Conservation (phyloP, 2,113 vertebrate genomes). For the Lasiurus borealis region DNA sequence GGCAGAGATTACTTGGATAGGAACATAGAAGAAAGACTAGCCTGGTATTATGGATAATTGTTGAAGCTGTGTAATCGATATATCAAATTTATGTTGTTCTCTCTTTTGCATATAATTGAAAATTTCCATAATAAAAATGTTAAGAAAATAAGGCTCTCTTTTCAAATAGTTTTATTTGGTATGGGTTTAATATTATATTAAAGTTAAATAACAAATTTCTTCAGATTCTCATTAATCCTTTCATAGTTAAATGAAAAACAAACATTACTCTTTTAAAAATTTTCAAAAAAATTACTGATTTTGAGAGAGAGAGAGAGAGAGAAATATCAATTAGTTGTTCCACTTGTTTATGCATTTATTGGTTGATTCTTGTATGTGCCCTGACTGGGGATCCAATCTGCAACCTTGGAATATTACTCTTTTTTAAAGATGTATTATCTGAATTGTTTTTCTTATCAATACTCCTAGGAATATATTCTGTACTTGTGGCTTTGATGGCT, state of each 20-base stretch:
- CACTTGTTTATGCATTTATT: background rate
- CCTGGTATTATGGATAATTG: conserved; percentile 37
- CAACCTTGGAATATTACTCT: background rate
- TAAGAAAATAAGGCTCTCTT: conserved; percentile 16
- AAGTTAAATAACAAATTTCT: conserved; percentile 45
- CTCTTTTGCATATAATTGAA: background rate
- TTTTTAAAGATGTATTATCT: conserved; percentile 52
- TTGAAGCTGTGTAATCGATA: background rate
- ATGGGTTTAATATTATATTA: conserved; percentile 38
- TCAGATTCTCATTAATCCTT: conserved; percentile 53
- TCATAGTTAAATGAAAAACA: conserved; percentile 48
- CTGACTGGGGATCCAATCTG: background rate
- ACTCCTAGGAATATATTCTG: conserved; percentile 92
- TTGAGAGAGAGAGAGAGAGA: background rate
- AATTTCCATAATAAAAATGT: conserved; percentile 47
- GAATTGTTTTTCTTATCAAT: conserved; percentile 65
- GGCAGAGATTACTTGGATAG: background rate
- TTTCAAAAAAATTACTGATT: background rate
- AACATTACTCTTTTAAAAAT: conserved; percentile 37
- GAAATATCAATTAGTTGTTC: background rate
- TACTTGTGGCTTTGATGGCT: conserved; percentile 98
- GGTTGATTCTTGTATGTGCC: background rate
- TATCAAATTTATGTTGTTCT: conserved; percentile 7
- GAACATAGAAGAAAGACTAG: conserved; percentile 47
- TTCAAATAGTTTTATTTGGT: conserved; percentile 56